Percentiles rank a stretch among this genome's conserved stretches.
Conservation (phyloP, 2,888 invertebrate species). For the Drosophila niveifrons region DNA sequence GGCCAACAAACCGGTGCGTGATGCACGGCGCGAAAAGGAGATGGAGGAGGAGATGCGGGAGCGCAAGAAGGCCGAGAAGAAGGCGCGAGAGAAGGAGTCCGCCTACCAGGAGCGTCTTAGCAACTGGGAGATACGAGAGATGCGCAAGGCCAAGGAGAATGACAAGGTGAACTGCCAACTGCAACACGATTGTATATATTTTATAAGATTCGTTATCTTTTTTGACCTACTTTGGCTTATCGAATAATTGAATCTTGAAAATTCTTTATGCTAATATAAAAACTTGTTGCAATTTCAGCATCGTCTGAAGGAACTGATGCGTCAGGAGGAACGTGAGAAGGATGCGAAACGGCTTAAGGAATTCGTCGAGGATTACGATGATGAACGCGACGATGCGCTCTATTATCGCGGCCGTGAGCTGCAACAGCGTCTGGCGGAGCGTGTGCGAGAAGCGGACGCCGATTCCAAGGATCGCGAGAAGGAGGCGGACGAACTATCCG, state of each 20-base stretch:
- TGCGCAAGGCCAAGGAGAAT: constrained; percentile 95
- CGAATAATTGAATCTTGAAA: too few species aligned
- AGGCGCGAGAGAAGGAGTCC: constrained; percentile 97
- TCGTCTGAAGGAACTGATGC: constrained; percentile 92
- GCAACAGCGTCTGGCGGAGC: constrained; percentile 94
- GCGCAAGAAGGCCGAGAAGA: constrained; percentile 94
- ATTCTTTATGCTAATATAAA: too few species aligned
- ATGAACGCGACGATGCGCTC: constrained; percentile 98
- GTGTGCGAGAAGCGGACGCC: constrained; percentile 96
- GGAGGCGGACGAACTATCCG: constrained; percentile 95
- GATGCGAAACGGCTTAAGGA: constrained; percentile 98
- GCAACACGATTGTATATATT: too few species aligned
- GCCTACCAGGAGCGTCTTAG: constrained; percentile 95
- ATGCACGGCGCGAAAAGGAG: constrained; percentile 91
- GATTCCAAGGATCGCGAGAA: constrained; percentile 96
- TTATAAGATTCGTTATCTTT: too few species aligned
- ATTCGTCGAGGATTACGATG: constrained; percentile 99
- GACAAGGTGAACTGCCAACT: constrained; percentile 87
- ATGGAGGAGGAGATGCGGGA: constrained; percentile 97
- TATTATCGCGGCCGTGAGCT: constrained; percentile 96
- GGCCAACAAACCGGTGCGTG: constrained; percentile 87
- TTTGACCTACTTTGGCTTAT: too few species aligned
- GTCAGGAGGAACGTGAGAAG: constrained; percentile 94
- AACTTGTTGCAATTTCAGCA: constrained; percentile 85
- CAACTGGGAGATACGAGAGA: constrained; percentile 95